Evolutionary conservation across 2,113 vertebrate species (phyloP), one percentile per base, ranked within the genome.

Genomic region (Spheniscus mendiculus): DNA sequence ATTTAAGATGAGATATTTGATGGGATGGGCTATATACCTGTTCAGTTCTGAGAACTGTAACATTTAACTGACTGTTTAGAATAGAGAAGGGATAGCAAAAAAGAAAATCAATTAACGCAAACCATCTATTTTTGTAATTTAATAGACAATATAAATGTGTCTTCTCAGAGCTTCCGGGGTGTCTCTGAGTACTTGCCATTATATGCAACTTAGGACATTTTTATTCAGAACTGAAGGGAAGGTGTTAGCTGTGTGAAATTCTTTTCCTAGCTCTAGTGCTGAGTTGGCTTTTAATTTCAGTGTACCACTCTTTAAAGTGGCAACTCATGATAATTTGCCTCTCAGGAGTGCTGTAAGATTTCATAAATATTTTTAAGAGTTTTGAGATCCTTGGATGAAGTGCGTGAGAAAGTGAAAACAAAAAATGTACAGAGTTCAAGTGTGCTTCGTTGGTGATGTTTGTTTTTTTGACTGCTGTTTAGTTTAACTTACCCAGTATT

Each of bases 321-420:
- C 30, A 90, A 61, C 52, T 59, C 59, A 47, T 77, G 79, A 59
- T 74, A 81, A 94, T 81, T 94, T 83, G 13, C 67, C 71, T 95
- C 38, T 56, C 67, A 17, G 47, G 69, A 73, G 11, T 66, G n/a
- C 50, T 90, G 22, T 29, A 71, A 80, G 32, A 42, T 77, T 93
- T 90, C 67, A 47, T 67, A 92, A 93, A 96, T 86, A 90, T 90
- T 92, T 93, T 65, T 52, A 81, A 92, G 82, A 77, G 53, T 76
- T 96, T 97, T 86, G 62, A 86, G 50, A 90, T 83, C 59, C 38
- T 83, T 47, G 18, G 63, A 26, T 70, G 67, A 88, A 93, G 66
- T 65, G 36, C 62, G 40, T 53, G 63, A 80, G 49, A 49, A 76
- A 90, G 58, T 53, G 67, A 87, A 91, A 92, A 70, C 0, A 2